A percentile compares a stretch with the other conserved stretches of the same genome.
Evolutionary conservation across 2,113 vertebrate genomes (phyloP).

Genomic region (Leucoraja erinaceus): DNA sequence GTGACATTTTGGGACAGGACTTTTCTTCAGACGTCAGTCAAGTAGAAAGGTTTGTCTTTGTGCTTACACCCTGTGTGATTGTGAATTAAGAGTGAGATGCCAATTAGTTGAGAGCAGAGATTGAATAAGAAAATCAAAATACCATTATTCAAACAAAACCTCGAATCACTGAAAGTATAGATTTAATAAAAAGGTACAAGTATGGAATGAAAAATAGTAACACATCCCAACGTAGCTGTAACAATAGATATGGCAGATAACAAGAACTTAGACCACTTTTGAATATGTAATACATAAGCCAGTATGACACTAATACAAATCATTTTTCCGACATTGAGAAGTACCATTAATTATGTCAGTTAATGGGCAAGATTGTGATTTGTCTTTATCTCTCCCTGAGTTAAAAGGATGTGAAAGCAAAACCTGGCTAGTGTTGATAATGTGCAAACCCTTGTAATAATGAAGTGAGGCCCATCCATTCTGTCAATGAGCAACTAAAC

Average conservation of each 20-base stretch:
- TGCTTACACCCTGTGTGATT: not conserved
- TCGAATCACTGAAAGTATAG: too few species aligned
- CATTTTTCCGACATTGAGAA: not conserved
- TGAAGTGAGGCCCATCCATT: too few species aligned
- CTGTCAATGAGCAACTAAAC: too few species aligned
- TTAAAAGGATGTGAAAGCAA: not conserved
- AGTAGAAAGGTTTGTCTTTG: not conserved
- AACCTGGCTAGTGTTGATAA: not conserved
- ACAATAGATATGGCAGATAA: too few species aligned
- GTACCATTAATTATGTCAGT: not conserved
- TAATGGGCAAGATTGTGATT: not conserved
- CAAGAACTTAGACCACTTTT: not conserved
- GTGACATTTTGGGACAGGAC: too few species aligned
- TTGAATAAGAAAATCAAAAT: not conserved
- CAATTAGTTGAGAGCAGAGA: not conserved
- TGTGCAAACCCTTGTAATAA: not conserved
- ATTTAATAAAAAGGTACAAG: too few species aligned
- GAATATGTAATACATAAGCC: not conserved
- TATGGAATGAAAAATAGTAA: not conserved
- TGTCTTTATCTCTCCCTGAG: not conserved
- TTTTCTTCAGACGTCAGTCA: not conserved
- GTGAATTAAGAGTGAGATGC: not conserved
- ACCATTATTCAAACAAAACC: not conserved
- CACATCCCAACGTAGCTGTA: not conserved
- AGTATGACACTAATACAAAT: not conserved